Evolutionary conservation across 53 echinoderm and acorn worm species (phyloP).

Genomic region (Luidia sarsii): DNA sequence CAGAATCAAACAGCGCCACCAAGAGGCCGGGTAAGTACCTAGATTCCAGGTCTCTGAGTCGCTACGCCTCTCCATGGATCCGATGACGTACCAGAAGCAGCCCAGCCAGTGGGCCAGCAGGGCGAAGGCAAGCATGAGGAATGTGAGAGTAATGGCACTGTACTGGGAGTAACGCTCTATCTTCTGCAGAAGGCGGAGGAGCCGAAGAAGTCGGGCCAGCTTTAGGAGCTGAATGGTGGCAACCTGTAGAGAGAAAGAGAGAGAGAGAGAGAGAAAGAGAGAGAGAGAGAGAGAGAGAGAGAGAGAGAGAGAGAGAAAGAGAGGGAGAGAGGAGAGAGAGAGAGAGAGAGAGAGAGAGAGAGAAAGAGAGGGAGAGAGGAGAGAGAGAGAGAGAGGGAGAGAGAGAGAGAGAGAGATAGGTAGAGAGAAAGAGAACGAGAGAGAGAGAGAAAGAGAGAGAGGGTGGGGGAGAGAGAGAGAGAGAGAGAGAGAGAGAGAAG

Average conservation of each 20-base stretch:
- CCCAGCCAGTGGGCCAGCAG: conserved; percentile 96
- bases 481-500: too few species aligned
- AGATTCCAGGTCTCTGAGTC: conserved; percentile 16
- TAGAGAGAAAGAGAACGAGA: too few species aligned
- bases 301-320: too few species aligned
- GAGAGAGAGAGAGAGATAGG: too few species aligned
- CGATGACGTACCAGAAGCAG: conserved; percentile 92
- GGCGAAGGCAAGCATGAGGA: conserved; percentile 93
- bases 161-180: conserved; percentile 98
- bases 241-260: conserved; percentile 23
- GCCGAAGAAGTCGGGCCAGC: conserved; percentile 72
- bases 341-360: background rate
- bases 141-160: conserved; percentile 92
- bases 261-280: background rate
- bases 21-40: too few species aligned
- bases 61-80: conserved; percentile 41
- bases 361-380: too few species aligned
- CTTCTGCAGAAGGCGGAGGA: conserved; percentile 87
- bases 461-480: too few species aligned
- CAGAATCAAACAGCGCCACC: too few species aligned
- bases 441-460: too few species aligned
- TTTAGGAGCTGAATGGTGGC: conserved; percentile 82
- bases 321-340: background rate
- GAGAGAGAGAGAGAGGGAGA: too few species aligned
- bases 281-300: background rate